A percentile compares a stretch with the other conserved stretches of the same genome.
phyloP scores from a whole-genome alignment of 1,140 invertebrate genomes.

The Idris sp. region DNA sequence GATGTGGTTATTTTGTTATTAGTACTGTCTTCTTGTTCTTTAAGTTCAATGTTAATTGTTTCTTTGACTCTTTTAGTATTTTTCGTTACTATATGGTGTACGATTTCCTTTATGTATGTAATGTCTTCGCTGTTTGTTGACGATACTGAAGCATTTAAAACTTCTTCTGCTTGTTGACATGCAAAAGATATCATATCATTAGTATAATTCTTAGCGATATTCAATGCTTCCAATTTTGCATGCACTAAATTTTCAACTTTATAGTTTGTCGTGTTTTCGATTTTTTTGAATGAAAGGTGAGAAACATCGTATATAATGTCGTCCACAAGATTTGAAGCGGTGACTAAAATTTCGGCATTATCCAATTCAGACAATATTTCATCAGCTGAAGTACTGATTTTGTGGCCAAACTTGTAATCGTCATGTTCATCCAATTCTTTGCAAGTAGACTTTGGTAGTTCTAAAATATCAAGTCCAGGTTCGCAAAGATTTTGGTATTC shows the following conservation, averaged over 20 bases:
- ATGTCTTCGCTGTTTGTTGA: constrained; percentile 35
- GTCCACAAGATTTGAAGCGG: constrained; percentile 64
- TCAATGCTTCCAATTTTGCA: constrained; percentile 46
- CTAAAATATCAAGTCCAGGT: constrained; percentile 66
- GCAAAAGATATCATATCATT: constrained; percentile 13
- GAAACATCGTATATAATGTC: constrained; percentile 62
- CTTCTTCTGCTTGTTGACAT: not conserved
- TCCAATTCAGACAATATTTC: constrained; percentile 71
- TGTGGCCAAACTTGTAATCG: constrained; percentile 66
- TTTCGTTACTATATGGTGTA: constrained; percentile 67
- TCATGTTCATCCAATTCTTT: constrained; percentile 27
- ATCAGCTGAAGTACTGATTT: constrained; percentile 69
- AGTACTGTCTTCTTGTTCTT: not conserved
- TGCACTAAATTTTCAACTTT: constrained; percentile 13
- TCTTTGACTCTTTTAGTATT: constrained; percentile 61
- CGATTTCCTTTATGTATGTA: constrained; percentile 66
- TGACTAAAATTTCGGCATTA: constrained; percentile 55
- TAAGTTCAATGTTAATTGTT: constrained; percentile 34
- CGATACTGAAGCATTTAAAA: constrained; percentile 6
- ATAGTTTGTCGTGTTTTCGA: not conserved
- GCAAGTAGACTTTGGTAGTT: constrained; percentile 61
- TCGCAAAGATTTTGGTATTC: constrained; percentile 38
- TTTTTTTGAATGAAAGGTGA: constrained; percentile 31
- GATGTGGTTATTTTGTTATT: not conserved
- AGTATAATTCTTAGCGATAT: constrained; percentile 49